phyloP scores from a whole-genome alignment of 2,113 vertebrate genomes.

The Falcunculus frontatus region DNA sequence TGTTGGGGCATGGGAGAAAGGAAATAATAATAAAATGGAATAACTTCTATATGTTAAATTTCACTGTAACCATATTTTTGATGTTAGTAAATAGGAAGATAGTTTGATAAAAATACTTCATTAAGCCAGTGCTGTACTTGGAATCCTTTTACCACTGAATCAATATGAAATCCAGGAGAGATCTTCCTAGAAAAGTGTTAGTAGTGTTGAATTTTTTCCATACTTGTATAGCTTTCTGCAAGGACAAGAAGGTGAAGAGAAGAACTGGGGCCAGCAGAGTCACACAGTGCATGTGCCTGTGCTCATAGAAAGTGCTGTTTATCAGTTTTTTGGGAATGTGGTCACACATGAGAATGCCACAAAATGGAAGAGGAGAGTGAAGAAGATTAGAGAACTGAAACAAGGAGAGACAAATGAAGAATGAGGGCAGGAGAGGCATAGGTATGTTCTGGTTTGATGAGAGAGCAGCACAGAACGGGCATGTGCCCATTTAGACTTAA shows the following conservation, averaged over 20 bases:
- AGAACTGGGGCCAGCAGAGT: background rate
- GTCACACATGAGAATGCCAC: background rate
- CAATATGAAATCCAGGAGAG: background rate
- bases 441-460: background rate
- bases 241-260: background rate
- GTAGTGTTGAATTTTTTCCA: background rate
- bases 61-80: background rate
- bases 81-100: background rate
- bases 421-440: background rate
- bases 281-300: background rate
- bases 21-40: background rate
- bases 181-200: background rate
- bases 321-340: background rate
- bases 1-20: background rate
- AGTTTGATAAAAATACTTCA: background rate
- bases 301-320: background rate
- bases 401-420: background rate
- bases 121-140: background rate
- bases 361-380: background rate
- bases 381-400: background rate
- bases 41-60: background rate
- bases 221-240: background rate
- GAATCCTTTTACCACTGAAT: background rate
- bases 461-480: background rate
- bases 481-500: background rate